Conservation (phyloP, 2,888 invertebrate genomes). For the Drosophila mimica region DNA sequence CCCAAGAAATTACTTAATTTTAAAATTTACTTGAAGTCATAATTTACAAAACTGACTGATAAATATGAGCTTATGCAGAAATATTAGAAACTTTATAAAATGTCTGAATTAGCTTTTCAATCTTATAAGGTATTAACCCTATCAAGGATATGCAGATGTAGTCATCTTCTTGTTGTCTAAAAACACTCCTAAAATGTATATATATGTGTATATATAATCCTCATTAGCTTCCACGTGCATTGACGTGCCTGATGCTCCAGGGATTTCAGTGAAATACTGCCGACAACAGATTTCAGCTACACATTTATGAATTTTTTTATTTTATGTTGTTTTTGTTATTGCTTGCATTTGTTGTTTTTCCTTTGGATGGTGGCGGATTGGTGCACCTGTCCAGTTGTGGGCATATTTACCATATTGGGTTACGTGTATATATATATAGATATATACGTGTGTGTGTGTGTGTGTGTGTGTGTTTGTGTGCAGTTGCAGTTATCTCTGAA, state of each 20-base stretch:
- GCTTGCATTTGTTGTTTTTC: neutral
- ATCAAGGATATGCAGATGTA: neutral
- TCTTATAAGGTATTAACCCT: neutral
- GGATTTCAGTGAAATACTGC: constrained; percentile 17
- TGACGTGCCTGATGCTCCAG: constrained; percentile 4
- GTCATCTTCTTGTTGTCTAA: neutral
- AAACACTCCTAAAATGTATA: neutral
- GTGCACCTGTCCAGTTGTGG: constrained; percentile 48
- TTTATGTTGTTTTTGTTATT: constrained; percentile 1
- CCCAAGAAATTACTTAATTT: neutral
- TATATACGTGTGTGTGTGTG: too few species aligned
- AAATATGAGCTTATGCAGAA: neutral
- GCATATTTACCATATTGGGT: constrained; percentile 62
- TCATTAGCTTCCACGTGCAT: neutral
- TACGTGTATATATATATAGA: neutral
- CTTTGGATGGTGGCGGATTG: neutral
- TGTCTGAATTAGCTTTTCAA: neutral
- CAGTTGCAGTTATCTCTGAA: constrained; percentile 65
- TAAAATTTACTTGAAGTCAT: neutral
- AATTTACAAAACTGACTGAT: neutral
- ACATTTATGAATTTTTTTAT: constrained; percentile 20
- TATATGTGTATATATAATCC: neutral
- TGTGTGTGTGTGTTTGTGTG: neutral
- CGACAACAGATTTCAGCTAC: constrained; percentile 26
- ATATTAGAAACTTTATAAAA: neutral